Evolutionary conservation across 2,113 vertebrate species (phyloP).

Genomic region (Oncorhynchus gorbuscha): DNA sequence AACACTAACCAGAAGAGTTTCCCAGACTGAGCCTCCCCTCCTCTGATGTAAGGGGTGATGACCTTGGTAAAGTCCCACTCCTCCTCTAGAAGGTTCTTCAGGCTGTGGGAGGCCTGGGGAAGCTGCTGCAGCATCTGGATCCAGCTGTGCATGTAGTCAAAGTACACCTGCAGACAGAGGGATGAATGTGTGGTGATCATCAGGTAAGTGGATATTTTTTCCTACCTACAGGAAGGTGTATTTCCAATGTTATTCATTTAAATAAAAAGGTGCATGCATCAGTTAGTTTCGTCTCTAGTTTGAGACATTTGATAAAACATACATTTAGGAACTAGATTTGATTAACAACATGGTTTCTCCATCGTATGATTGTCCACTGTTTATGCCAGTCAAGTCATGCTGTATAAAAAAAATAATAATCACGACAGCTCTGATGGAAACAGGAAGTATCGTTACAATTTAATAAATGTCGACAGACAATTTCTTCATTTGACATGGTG

Average conservation of each 20-base stretch:
- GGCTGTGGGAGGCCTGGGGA: conserved; percentile 96
- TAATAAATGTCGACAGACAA: too few species aligned
- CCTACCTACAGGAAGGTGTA: not conserved
- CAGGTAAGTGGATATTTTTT: not conserved
- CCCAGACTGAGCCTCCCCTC: conserved; percentile 96
- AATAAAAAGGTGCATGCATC: too few species aligned
- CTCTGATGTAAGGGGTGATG: conserved; percentile 96
- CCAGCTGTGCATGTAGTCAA: conserved; percentile 99
- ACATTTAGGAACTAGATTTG: not conserved
- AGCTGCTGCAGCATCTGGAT: conserved; percentile 98
- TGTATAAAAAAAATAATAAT: too few species aligned
- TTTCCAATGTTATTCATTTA: not conserved
- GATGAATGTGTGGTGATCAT: not conserved
- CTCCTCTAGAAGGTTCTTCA: conserved; percentile 97
- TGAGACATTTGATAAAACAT: not conserved
- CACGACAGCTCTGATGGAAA: too few species aligned
- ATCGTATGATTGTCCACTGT: too few species aligned
- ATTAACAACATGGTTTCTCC: not conserved
- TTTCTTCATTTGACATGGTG: too few species aligned
- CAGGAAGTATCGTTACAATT: too few species aligned
- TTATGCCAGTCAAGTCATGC: too few species aligned
- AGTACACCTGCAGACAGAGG: conserved; percentile 84
- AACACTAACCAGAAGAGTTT: conserved; percentile 90
- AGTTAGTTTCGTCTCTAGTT: too few species aligned
- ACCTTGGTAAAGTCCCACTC: conserved; percentile 99